These are phyloP conservation scores for Trichomycterus rosablanca DNA, from an alignment of 2,113 vertebrate genomes.

Conservation along the genomic window DNA sequence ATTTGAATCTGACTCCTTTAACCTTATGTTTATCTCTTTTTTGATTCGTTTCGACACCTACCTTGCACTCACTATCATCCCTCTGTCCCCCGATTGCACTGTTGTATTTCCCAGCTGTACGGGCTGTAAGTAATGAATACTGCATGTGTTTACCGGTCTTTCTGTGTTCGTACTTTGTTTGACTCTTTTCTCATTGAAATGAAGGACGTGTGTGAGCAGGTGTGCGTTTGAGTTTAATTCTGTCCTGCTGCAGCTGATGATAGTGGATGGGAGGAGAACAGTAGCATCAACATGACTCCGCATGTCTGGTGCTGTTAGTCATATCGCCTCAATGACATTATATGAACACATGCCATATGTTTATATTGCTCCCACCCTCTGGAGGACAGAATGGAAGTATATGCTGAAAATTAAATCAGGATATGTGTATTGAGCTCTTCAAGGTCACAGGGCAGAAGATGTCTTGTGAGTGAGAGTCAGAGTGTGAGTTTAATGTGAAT, in stretches of 20 bases:
- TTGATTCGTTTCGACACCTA: not conserved
- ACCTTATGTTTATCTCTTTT: not conserved
- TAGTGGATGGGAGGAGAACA: slow-evolving; percentile 3
- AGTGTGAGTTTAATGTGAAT: slow-evolving; percentile 1
- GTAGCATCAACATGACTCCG: not conserved
- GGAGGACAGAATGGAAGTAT: slow-evolving; percentile 7
- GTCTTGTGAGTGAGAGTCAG: not conserved
- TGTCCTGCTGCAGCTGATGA: not conserved
- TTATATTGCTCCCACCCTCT: slow-evolving; percentile 12
- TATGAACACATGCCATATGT: slow-evolving; percentile 21
- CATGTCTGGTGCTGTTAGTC: slow-evolving; percentile 1
- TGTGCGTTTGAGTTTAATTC: slow-evolving; percentile 21
- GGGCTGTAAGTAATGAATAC: slow-evolving; percentile 17
- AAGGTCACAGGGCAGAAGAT: slow-evolving; percentile 8
- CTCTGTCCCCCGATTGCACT: slow-evolving; percentile 3
- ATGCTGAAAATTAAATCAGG: not conserved
- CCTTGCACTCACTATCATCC: not conserved
- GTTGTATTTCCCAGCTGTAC: slow-evolving; percentile 20
- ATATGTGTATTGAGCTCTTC: not conserved
- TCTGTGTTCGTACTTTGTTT: slow-evolving; percentile 13
- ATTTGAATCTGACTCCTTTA: too few species aligned
- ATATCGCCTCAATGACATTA: slow-evolving; percentile 23
- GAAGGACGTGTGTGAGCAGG: slow-evolving; percentile 20
- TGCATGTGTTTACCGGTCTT: slow-evolving; percentile 22
- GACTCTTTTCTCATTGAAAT: slow-evolving; percentile 21